Conservation (phyloP, 2,797 vertebrate species). For the Lindbergichthys nudifrons region DNA sequence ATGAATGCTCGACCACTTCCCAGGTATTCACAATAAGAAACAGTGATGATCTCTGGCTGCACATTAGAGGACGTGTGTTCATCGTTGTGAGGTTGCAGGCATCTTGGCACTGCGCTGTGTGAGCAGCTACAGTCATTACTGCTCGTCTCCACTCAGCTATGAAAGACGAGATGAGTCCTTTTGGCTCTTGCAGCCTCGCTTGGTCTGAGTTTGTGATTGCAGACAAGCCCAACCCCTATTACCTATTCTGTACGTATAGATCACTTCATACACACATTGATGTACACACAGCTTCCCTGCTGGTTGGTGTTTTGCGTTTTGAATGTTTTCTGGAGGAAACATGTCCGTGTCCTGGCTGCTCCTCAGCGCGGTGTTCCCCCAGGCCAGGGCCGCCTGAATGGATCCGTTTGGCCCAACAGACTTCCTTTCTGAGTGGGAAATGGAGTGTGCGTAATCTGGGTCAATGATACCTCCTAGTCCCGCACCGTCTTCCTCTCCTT, state of each 20-base stretch:
- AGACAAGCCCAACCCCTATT: background rate
- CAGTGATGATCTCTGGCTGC: constrained; percentile 1
- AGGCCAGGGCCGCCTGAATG: constrained; percentile 66
- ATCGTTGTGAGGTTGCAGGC: constrained; percentile 25
- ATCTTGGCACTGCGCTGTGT: constrained; percentile 32
- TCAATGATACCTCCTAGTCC: constrained; percentile 62
- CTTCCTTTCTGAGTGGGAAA: constrained; percentile 78
- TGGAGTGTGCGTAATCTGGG: constrained; percentile 74
- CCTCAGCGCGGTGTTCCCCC: constrained; percentile 32
- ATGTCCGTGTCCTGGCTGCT: constrained; percentile 18
- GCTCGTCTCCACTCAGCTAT: constrained; percentile 62
- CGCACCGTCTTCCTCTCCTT: constrained; percentile 33
- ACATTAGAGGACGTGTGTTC: constrained; percentile 26
- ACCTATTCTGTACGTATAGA: background rate
- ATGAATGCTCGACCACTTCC: constrained; percentile 6
- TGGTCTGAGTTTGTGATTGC: constrained; percentile 11
- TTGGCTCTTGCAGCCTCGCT: constrained; percentile 40
- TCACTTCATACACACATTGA: background rate
- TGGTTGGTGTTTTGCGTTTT: background rate
- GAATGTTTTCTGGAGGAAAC: constrained; percentile 32
- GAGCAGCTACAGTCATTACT: constrained; percentile 57
- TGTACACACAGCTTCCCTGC: background rate
- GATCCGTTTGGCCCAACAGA: constrained; percentile 52
- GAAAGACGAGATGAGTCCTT: constrained; percentile 59
- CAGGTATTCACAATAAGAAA: constrained; percentile 37